Base-by-base conservation (phyloP, 2,113 vertebrate species). In the Cynocephalus volans region DNA sequence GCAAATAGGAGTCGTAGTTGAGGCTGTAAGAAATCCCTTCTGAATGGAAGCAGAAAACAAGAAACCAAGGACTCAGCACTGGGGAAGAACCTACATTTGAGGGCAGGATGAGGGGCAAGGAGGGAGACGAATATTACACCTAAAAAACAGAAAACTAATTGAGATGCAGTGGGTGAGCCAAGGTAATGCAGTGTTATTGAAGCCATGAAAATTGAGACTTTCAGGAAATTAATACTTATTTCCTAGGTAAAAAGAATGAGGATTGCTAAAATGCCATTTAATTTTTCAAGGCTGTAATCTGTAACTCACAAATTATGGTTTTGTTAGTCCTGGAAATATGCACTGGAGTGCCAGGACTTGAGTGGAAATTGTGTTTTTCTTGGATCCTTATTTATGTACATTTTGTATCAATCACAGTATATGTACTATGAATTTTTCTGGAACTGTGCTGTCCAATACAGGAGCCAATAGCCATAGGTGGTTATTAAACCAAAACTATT, bases 241-340 rank as follows among this genome's bases (percentile, higher is more conserved):
- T 93, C 60, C 69, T 90, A 72, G 48, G 33, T 73, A 77, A 91
- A 80, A 90, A 82, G 60, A 80, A 62, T 94, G n/a, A 96, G 23
- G 19, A 92, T 70, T 95, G 19, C 65, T 88, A 87, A 96, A 96
- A 95, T 95, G 36, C 69, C 24, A 33, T 86, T 96, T 94, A 96
- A 45, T 89, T 96, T 81, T 93, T 95, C 58, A 94, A 33, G 76
- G 58, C 80, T 65, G 28, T 12, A 80, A 26, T 72, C 24, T 88
- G 41, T 84, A 88, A 80, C 52, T 45, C 36, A 54, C 80, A 95
- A 96, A 80, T 75, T 72, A 45, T 60, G 41, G 45, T 96, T 93
- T 97, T 24, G 0, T 97, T 92, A 84, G 14, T 83, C 76, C 90
- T 94, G 31, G 75, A 97, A 92, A 97, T 96, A 82, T 21, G 3